A percentile compares a stretch with the other conserved stretches of the same genome.
Evolutionary conservation across 2,888 invertebrate species (phyloP).

Genomic region (Pyrgus malvae): DNA sequence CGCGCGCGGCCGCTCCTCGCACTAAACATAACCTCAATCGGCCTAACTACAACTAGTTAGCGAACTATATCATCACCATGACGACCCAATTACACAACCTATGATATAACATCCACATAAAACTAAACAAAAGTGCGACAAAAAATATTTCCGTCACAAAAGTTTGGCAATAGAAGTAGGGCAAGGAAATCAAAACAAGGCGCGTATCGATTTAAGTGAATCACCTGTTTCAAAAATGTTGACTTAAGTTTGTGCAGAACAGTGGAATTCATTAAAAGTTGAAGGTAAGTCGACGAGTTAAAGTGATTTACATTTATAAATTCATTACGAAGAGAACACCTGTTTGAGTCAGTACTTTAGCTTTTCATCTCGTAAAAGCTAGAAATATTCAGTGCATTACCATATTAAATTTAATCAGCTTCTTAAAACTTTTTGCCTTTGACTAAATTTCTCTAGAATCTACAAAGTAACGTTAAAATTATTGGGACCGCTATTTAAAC

Average conservation of each 20-base stretch:
- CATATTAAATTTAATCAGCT: too few relatives aligned
- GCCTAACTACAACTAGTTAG: conserved; percentile 43
- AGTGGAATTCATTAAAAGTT: conserved; percentile 2
- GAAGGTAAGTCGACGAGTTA: conserved; percentile 6
- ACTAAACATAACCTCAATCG: conserved; percentile 67
- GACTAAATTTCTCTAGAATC: too few relatives aligned
- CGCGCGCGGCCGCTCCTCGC: conserved; percentile 55
- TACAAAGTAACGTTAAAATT: too few relatives aligned
- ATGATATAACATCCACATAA: conserved; percentile 2
- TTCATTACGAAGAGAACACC: neutral
- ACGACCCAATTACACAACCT: conserved; percentile 1
- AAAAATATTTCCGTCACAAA: conserved; percentile 24
- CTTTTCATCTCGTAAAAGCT: neutral
- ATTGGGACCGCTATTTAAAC: too few relatives aligned
- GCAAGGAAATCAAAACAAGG: conserved; percentile 63
- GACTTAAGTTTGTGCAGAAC: neutral
- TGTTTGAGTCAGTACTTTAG: neutral
- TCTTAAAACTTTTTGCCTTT: too few relatives aligned
- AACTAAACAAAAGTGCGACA: conserved; percentile 24
- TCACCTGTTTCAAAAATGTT: conserved; percentile 42
- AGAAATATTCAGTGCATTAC: too few relatives aligned
- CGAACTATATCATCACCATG: conserved; percentile 9
- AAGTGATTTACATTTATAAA: neutral
- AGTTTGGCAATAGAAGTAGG: conserved; percentile 45
- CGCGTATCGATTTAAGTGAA: conserved; percentile 66